Base-by-base conservation (phyloP, 2,888 invertebrate species). In the Aspidapion aeneum region DNA sequence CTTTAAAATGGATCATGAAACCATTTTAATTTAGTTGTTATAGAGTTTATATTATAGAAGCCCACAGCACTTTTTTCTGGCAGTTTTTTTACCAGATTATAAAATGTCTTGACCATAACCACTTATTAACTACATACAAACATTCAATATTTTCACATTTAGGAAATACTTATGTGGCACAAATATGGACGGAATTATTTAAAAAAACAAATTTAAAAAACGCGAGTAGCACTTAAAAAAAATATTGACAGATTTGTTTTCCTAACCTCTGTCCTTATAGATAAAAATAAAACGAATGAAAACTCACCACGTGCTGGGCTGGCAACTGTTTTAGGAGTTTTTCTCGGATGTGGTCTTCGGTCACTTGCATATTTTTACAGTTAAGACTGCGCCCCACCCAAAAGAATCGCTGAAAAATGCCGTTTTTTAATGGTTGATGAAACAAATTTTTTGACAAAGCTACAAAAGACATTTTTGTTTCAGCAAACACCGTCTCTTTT, bases 231-330 rank as follows among this genome's bases (percentile, higher is more conserved):
- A n/a, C 49, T 48, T 48, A 48, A 58, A 12, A 20, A 9, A 55
- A 49, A 22, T 69, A 70, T 69, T 71, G 73, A 72, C 73, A 73
- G 71, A 22, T 35, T 35, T n/a, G n/a, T n/a, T n/a, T n/a, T n/a
- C n/a, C n/a, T n/a, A n/a, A n/a, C n/a, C n/a, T n/a, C n/a, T n/a
- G n/a, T n/a, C n/a, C n/a, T n/a, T n/a, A n/a, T n/a, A n/a, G n/a
- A n/a, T n/a, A n/a, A n/a, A 35, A 35, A 35, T 3, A 35, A 35
- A 63, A 55, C 52, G 21, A 49, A 59, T 18, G 21, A 62, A 70
- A 81, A 87, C 89, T 86, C 85, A 90, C 90, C 80, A 90, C 87
- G 81, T 89, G 85, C 74, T 84, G 81, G 71, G 89, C 88, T 74
- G 87, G 85, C 75, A 90, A 81, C 82, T 85, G 87, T 79, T 87